Evolutionary conservation across 2,797 vertebrate genomes (phyloP).

Genomic region (Halcyon leucocephala): DNA sequence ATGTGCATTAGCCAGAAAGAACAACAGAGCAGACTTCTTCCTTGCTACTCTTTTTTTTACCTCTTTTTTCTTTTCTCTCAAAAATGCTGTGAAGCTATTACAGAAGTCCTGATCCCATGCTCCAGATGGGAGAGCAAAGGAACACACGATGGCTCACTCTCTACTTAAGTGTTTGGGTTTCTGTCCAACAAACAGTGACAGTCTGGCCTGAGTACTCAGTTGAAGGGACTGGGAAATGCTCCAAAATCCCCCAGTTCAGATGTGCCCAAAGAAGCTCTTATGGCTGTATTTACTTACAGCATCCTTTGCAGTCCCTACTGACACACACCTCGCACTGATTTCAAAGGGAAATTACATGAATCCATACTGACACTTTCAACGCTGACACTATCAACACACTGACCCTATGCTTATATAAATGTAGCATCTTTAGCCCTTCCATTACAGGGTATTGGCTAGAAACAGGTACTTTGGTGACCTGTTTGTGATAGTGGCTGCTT

Average conservation of each 20-base stretch:
- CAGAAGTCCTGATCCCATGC: background rate
- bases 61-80: background rate
- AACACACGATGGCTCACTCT: background rate
- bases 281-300: background rate
- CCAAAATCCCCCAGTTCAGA: background rate
- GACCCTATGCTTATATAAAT: background rate
- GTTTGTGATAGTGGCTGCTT: background rate
- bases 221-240: slow-evolving; percentile 22
- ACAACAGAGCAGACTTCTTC: background rate
- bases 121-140: background rate
- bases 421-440: background rate
- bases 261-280: background rate
- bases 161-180: background rate
- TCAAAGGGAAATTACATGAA: background rate
- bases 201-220: background rate
- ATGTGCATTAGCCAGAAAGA: background rate
- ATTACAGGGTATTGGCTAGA: background rate
- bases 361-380: background rate
- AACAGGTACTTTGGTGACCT: background rate
- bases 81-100: background rate
- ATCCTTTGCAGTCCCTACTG: background rate
- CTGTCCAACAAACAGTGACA: background rate
- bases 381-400: background rate
- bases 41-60: background rate
- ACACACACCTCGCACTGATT: background rate